phyloP scores from a whole-genome alignment of 2,113 vertebrate genomes.

The Cynoglossus semilaevis region DNA sequence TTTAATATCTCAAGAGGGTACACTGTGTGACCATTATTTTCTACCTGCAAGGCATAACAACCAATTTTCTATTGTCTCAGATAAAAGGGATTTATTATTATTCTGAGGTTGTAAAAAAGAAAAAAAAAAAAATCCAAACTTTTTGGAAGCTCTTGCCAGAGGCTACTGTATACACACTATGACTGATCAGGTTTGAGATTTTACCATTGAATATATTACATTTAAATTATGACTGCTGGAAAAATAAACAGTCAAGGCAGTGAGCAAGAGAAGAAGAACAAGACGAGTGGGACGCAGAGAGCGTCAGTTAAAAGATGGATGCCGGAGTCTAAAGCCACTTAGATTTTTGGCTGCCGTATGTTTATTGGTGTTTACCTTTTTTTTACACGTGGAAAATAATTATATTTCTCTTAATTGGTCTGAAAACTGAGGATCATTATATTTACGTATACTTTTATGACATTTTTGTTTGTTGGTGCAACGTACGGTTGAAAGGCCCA shows the following conservation, averaged over 20 bases:
- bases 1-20: slow-evolving; percentile 30
- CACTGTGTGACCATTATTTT: slow-evolving; percentile 50
- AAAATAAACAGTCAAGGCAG: slow-evolving; percentile 1
- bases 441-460: too few species aligned
- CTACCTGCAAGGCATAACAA: slow-evolving; percentile 36
- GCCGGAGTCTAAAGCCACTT: too few species aligned
- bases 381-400: too few species aligned
- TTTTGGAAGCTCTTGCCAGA: slow-evolving; percentile 6
- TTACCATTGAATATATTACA: slow-evolving; percentile 29
- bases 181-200: slow-evolving; percentile 29
- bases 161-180: slow-evolving; percentile 5
- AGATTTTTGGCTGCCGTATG: too few species aligned
- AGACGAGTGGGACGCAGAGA: slow-evolving; percentile 24
- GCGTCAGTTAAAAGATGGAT: too few species aligned
- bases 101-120: not conserved
- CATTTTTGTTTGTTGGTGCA: too few species aligned
- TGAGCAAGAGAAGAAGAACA: slow-evolving; percentile 1
- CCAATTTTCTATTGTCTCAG: slow-evolving; percentile 24
- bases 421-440: too few species aligned
- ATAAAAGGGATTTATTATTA: slow-evolving; percentile 33
- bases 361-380: too few species aligned
- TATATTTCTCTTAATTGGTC: too few species aligned
- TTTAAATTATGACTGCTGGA: not conserved
- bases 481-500: too few species aligned
- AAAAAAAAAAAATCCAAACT: slow-evolving; percentile 5